Evolutionary conservation across 2,888 invertebrate genomes (phyloP), one percentile per base, ranked within the genome.

Genomic region (Diarsia dahlii): DNA sequence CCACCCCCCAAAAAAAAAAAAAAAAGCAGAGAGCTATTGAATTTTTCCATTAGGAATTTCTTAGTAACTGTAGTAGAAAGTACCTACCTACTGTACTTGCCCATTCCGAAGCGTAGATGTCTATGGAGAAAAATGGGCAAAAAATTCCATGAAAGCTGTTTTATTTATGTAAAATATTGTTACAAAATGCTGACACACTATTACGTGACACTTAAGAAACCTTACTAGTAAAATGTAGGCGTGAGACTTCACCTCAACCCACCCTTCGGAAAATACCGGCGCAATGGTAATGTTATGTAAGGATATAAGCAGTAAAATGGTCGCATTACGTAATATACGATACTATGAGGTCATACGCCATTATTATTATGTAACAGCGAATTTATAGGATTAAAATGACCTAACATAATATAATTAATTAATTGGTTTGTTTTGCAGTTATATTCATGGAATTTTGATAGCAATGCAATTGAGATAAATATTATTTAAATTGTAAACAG

Each of bases 351-450:
- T 73, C 23, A 80, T 52, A n/a, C 4, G 10, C 15, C 5, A 52
- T 18, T n/a, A 50, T 15, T 46, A 58, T 69, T 69, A 46, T 71
- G 18, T 80, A 80, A 80, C 23, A 66, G 34, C 15, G 2, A 71
- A 46, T 52, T 20, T 34, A 34, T 2, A 8, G 28, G 15, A 77
- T 64, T 15, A 34, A 20, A 62, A 72, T 54, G 45, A 64, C 54
- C 34, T 71, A 54, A 71, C 15, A 66, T 50, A 50, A 28, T 23
- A 48, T 5, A 65, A 54, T 81, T 46, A 81, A 78, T 81, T 82
- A 81, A 78, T 66, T 62, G 23, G 18, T 74, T 56, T 69, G 80
- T 69, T 83, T 13, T 68, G 58, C 3, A 58, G 46, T 48, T 50
- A 23, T 58, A 48, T 73, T 34, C 66, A 64, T 52, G 52, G 58